Evolutionary conservation across 2,888 invertebrate species (phyloP).

Genomic region (Monoplex corrugatus): DNA sequence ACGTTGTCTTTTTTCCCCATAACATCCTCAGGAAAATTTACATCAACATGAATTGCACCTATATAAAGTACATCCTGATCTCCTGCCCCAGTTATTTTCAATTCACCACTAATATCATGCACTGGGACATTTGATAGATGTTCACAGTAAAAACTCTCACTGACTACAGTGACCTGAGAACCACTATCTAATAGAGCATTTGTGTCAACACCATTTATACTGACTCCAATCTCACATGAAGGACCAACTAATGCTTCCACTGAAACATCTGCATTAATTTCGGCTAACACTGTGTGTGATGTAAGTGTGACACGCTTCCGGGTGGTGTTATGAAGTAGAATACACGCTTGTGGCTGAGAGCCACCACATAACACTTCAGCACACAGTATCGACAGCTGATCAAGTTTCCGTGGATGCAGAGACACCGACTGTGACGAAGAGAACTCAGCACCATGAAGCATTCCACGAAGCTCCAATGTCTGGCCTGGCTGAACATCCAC

Average conservation of each 20-base stretch:
- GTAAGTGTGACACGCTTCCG: background rate
- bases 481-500: no score
- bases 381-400: no score
- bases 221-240: background rate
- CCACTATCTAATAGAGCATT: slow-evolving; percentile 29
- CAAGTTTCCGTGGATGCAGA: no score
- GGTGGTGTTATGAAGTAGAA: no score
- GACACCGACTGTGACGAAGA: no score
- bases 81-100: background rate
- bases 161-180: slow-evolving; percentile 37
- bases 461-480: no score
- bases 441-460: no score
- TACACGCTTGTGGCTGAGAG: no score
- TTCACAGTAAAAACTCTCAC: background rate
- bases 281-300: background rate
- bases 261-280: background rate
- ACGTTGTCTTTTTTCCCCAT: background rate
- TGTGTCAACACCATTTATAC: background rate
- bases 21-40: background rate
- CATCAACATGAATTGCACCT: background rate
- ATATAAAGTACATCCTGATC: background rate
- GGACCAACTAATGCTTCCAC: slow-evolving; percentile 14
- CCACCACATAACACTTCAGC: no score
- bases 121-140: background rate
- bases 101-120: background rate